These are phyloP conservation scores for Poeciliopsis retropinna DNA, from an alignment of 2,113 vertebrate species.

Conservation along the genomic window DNA sequence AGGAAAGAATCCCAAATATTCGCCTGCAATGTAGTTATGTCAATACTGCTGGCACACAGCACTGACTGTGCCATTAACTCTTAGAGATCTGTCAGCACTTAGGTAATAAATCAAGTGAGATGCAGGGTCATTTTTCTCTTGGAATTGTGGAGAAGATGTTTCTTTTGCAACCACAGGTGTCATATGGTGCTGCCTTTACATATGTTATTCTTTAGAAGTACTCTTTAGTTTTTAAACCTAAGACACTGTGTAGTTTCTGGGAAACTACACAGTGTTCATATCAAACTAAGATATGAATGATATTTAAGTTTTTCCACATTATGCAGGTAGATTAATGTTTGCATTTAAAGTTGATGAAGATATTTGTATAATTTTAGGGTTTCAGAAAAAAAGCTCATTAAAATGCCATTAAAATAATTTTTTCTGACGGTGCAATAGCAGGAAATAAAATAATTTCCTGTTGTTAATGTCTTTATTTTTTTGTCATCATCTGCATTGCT, in stretches of 20 bases:
- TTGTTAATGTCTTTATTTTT: not conserved
- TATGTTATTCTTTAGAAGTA: not conserved
- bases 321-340: not conserved
- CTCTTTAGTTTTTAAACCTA: not conserved
- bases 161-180: not conserved
- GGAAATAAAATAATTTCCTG: not conserved
- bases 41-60: conserved; percentile 20
- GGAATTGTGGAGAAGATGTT: not conserved
- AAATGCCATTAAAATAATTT: not conserved
- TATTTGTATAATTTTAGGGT: not conserved
- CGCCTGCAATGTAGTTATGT: conserved; percentile 30
- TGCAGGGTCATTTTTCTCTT: not conserved
- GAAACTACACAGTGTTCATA: too few species aligned
- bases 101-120: not conserved
- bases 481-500: not conserved
- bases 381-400: not conserved
- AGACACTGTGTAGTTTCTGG: not conserved
- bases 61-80: conserved; percentile 4
- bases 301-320: not conserved
- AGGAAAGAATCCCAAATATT: conserved; percentile 31
- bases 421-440: not conserved
- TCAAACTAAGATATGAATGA: not conserved
- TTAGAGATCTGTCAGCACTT: not conserved
- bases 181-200: not conserved
- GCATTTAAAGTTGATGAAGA: not conserved